Conservation (phyloP, 2,113 vertebrate genomes). For the Ibidorhyncha struthersii region DNA sequence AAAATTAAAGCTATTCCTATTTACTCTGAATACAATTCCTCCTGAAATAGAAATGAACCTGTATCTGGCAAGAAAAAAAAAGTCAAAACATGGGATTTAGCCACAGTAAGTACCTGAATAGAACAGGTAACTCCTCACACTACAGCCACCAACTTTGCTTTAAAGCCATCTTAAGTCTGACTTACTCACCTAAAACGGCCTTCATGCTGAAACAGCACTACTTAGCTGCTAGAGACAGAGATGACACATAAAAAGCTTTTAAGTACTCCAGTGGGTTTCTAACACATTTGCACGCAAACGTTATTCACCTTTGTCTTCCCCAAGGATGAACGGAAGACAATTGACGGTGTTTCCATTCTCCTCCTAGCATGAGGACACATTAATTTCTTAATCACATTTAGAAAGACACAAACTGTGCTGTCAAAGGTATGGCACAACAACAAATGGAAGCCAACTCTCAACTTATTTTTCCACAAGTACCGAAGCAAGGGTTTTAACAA, state of each 20-base stretch:
- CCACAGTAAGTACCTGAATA: neutral
- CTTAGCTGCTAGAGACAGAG: neutral
- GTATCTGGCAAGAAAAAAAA: neutral
- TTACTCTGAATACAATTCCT: neutral
- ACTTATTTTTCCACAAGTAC: neutral
- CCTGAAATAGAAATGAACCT: neutral
- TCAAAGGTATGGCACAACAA: neutral
- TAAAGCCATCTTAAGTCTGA: neutral
- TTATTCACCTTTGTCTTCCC: neutral
- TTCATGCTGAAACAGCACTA: neutral
- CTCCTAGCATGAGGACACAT: neutral
- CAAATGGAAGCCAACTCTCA: accelerated
- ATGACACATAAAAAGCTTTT: neutral
- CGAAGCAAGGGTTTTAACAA: neutral
- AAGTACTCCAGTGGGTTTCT: neutral
- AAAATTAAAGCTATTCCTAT: neutral
- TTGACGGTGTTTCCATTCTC: neutral
- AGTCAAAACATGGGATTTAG: neutral
- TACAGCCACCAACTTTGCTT: neutral
- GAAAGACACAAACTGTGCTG: neutral
- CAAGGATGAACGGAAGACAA: neutral
- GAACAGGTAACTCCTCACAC: neutral
- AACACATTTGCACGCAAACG: neutral
- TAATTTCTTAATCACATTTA: neutral
- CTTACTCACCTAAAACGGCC: neutral